Percentiles rank a stretch among this genome's conserved stretches.
Evolutionary conservation across 2,113 vertebrate species (phyloP).

Genomic region (Dolichotis patagonum): DNA sequence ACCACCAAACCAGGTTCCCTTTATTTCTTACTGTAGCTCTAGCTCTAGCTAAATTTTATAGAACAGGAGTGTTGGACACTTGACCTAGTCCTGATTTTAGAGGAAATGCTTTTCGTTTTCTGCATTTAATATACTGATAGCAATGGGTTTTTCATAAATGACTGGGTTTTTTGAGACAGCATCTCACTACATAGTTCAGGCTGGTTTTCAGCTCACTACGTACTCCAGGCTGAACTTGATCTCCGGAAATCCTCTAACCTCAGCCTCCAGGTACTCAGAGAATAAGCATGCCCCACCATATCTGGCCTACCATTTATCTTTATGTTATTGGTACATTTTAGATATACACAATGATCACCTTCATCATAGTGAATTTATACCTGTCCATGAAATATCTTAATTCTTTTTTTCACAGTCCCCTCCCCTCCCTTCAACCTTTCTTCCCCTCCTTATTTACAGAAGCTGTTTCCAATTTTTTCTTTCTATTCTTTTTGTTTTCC

Average conservation of each 20-base stretch:
- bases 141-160: neutral
- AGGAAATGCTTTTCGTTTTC: neutral
- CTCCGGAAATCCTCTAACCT: neutral
- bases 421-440: neutral
- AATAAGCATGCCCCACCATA: neutral
- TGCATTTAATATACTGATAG: neutral
- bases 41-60: neutral
- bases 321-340: neutral
- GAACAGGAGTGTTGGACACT: neutral
- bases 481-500: neutral
- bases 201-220: neutral
- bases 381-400: neutral
- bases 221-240: neutral
- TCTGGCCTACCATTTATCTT: neutral
- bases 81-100: neutral
- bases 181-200: neutral
- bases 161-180: neutral
- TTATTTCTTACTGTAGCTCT: neutral
- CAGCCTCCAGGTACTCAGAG: neutral
- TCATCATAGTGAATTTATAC: neutral
- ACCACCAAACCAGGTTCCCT: too few relatives aligned
- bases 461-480: neutral
- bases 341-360: neutral
- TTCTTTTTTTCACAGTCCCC: neutral
- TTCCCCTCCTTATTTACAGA: neutral